Percentiles rank a stretch among this genome's conserved stretches.
These are phyloP conservation scores for Ganaspis sp. DNA, from an alignment of 1,140 invertebrate genomes.

Conservation along the genomic window DNA sequence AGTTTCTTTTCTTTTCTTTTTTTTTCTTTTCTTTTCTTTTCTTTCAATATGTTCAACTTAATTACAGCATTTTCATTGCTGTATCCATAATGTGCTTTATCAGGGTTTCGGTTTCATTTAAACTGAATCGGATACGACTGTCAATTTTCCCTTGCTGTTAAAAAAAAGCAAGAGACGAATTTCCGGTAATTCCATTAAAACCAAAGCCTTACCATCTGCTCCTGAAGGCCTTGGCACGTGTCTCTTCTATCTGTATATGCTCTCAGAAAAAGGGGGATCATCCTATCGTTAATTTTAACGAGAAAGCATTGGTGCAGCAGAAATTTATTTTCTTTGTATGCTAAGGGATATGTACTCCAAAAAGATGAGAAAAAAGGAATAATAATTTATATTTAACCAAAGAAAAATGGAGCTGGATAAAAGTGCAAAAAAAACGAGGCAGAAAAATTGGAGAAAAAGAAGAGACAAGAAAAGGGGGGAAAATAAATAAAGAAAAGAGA, in stretches of 20 bases:
- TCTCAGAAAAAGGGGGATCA: not conserved
- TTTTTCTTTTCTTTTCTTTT: no score
- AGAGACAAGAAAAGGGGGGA: no score
- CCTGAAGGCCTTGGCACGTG: slow-evolving; percentile 23
- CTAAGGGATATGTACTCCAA: not conserved
- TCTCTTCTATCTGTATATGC: not conserved
- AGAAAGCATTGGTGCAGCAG: not conserved
- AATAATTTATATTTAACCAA: no score
- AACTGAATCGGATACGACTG: not conserved
- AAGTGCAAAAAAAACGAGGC: not conserved
- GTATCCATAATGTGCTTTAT: no score
- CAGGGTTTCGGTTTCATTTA: not conserved
- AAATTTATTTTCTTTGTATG: not conserved
- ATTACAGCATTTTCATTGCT: not conserved
- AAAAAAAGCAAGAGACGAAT: not conserved
- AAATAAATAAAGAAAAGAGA: no score
- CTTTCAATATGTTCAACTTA: no score
- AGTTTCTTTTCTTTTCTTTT: no score
- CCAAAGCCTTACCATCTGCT: slow-evolving; percentile 19
- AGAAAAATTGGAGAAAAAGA: not conserved
- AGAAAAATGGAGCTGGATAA: no score
- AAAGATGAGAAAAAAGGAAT: no score
- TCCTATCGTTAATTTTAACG: slow-evolving; percentile 5
- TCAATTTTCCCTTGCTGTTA: not conserved
- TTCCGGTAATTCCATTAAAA: slow-evolving; percentile 23